phyloP scores from a whole-genome alignment of 92 coral and sea anemone species.

The Metridium senile region DNA sequence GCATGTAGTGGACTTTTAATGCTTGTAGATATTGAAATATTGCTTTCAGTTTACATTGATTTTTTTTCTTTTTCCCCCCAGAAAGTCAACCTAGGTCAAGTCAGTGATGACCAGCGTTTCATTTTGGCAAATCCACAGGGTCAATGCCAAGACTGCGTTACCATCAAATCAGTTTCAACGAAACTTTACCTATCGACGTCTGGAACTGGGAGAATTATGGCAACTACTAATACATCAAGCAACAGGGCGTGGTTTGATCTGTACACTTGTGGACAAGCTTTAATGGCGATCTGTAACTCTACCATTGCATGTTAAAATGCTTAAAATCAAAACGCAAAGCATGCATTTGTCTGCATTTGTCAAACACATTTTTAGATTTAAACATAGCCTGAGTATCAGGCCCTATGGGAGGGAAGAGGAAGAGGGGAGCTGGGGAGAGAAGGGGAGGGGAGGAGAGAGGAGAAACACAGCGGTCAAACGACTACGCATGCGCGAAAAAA shows the following conservation, averaged over 20 bases:
- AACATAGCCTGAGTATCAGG: no score
- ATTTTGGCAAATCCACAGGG: not conserved
- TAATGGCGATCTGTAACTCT: constrained; percentile 3
- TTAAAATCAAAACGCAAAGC: not conserved
- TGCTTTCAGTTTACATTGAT: no score
- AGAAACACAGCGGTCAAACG: no score
- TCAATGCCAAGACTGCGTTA: not conserved
- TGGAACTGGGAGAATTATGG: not conserved
- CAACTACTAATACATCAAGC: not conserved
- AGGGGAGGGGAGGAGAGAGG: no score
- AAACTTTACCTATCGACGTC: not conserved
- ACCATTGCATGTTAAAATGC: not conserved
- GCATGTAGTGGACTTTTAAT: no score
- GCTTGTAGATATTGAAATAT: no score
- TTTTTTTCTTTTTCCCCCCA: not conserved
- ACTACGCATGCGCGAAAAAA: no score
- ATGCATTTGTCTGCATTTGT: no score
- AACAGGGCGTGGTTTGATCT: constrained; percentile 12
- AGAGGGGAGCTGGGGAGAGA: no score
- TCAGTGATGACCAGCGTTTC: constrained; percentile 21
- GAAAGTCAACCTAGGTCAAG: not conserved
- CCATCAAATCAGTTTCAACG: constrained; percentile 7
- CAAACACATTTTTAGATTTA: no score
- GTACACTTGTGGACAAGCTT: constrained; percentile 3
- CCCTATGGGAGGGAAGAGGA: no score